Evolutionary conservation across 1,140 invertebrate species (phyloP), one percentile per base, ranked within the genome.

Genomic region (Vollenhovia emeryi): DNA sequence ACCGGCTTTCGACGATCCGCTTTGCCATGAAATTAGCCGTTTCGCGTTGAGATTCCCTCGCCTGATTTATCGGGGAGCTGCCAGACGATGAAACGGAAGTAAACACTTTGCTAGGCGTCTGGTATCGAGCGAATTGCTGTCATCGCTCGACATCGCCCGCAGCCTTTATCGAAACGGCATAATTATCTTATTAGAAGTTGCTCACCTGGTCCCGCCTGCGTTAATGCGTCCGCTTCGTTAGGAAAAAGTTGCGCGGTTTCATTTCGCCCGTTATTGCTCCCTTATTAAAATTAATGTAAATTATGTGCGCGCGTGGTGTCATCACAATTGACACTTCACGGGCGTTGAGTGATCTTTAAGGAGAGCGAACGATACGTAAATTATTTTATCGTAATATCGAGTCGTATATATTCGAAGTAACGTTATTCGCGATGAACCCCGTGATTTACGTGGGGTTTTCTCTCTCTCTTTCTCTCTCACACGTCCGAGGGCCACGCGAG

Each of bases 121-220:
- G 60, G 33, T 43, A 21, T 60, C 30, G 27, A 36, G 84, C 71
- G 89, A 90, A 91, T 91, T 87, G 82, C 89, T 84, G 86, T 91
- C 87, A 73, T 86, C 89, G 62, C 52, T 33, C 83, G 73, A 80
- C 75, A 84, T 90, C 74, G 75, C 74, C 73, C 71, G 80, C 68
- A 57, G 36, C 75, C 68, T 83, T 50, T 71, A 76, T 88, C 55
- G 59, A 9, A 21, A 57, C 64, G 62, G 27, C 55, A 79, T 89
- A 92, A 93, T 93, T 93, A 93, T 90, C 76, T 89, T 87, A 88
- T 92, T 91, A 91, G 60, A 80, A 66, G 64, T n/a, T 76, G 76
- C 59, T 71, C 50, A 50, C 52, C 48, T 84, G 85, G 69, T 69
- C 48, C 62, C 79, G 30, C 62, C 33, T 40, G 52, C 80, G 48